phyloP scores from a whole-genome alignment of 1,140 invertebrate species.

The Drosophila rhopaloa region DNA sequence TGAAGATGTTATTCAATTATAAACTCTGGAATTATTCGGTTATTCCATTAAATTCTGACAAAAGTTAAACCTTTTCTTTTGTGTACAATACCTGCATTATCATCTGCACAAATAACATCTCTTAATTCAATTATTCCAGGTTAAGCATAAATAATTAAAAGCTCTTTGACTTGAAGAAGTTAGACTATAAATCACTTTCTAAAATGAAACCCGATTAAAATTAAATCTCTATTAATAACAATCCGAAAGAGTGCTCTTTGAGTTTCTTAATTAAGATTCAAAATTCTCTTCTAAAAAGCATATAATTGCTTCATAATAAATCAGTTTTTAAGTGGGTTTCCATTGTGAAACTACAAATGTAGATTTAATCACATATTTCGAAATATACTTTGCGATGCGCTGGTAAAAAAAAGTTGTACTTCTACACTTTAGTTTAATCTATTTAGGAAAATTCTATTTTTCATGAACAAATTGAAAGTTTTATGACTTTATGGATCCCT shows the following conservation, averaged over 20 bases:
- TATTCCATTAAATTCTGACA: slow-evolving; percentile 1
- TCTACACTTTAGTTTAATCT: no score
- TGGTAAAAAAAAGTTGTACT: no score
- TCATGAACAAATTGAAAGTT: no score
- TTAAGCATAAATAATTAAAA: neutral
- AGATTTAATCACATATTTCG: no score
- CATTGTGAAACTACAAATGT: no score
- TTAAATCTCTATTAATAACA: neutral
- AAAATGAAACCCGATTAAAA: neutral
- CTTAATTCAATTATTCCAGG: neutral
- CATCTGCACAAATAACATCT: neutral
- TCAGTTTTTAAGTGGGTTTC: no score
- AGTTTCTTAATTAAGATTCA: neutral
- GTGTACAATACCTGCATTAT: neutral
- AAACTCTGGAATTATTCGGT: slow-evolving; percentile 20
- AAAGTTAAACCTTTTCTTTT: neutral
- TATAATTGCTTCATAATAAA: no score
- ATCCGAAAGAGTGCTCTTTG: neutral
- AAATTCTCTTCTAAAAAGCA: no score
- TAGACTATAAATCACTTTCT: slow-evolving; percentile 25
- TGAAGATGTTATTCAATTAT: slow-evolving; percentile 1
- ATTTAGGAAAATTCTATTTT: no score
- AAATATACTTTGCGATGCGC: no score
- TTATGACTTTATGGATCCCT: no score
- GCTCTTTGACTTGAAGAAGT: neutral